A percentile compares a stretch with the other conserved stretches of the same genome.
These are phyloP conservation scores for Tachina lurida DNA, from an alignment of 2,888 invertebrate species.

Conservation along the genomic window DNA sequence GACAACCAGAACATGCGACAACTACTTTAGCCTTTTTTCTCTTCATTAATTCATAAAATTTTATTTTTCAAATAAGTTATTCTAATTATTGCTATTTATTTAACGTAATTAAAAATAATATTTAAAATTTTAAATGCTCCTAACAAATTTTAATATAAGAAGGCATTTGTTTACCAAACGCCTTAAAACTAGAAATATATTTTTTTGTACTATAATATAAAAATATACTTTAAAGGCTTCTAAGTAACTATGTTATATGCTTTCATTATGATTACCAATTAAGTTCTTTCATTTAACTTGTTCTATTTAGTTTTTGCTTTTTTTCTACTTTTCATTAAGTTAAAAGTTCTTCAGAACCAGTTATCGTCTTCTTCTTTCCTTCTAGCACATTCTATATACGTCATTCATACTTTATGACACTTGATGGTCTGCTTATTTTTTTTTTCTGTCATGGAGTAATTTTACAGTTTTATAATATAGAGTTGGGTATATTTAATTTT, in stretches of 20 bases:
- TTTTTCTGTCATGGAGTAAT: not conserved
- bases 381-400: slow-evolving; percentile 21
- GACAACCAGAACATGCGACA: too few species aligned
- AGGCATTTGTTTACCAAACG: too few species aligned
- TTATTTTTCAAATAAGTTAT: too few species aligned
- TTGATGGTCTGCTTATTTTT: slow-evolving; percentile 62
- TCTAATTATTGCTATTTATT: too few species aligned
- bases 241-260: slow-evolving; percentile 61
- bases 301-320: slow-evolving; percentile 20
- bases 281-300: slow-evolving; percentile 65
- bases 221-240: slow-evolving; percentile 28
- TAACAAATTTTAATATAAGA: too few species aligned
- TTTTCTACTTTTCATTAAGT: slow-evolving; percentile 47
- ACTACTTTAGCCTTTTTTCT: too few species aligned
- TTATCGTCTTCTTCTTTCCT: slow-evolving; percentile 39
- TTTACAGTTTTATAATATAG: not conserved
- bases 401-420: slow-evolving; percentile 65
- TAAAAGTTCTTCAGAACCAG: slow-evolving; percentile 56
- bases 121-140: too few species aligned
- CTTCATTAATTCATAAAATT: too few species aligned
- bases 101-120: too few species aligned
- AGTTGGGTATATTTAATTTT: slow-evolving; percentile 20
- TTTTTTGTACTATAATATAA: not conserved
- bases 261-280: slow-evolving; percentile 69
- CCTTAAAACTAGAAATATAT: too few species aligned